Base-by-base conservation (phyloP, 2,797 vertebrate species). In the Loris lydekkerianus region DNA sequence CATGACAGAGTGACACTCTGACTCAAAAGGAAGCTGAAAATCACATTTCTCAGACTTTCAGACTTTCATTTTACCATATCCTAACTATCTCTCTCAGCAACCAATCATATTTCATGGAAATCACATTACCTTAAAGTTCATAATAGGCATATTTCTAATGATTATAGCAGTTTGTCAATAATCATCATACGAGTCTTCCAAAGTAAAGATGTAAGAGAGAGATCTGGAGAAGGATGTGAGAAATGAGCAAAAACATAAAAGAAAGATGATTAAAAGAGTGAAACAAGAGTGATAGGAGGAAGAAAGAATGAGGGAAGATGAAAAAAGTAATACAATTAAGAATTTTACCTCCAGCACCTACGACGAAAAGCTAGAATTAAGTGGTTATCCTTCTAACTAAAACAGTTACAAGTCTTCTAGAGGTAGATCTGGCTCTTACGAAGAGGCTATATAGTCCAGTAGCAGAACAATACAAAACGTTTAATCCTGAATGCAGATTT, bases 161-260 rank as follows among this genome's bases (percentile, higher is more conserved):
- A 75, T 77, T 84, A 58, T 37, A 82, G 65, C 14, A 4, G 2
- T 40, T 49, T 81, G 8, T 53, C 56, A 89, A 31, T 78, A 78
- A 61, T 70, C 53, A 86, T 61, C 93, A 63, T 58, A 65, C 85
- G 10, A 67, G 31, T 15, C 13, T 95, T 91, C 60, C n/a, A 67
- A 84, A 93, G 34, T 46, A 94, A 93, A 78, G 9, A 31, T 63
- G 23, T 11, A 84, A 69, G 10, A 58, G 23, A 77, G 25, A 53
- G 67, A 46, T 27, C 29, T 75, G 34, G 31, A 53, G 20, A 3
- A 61, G n/a, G 13, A 13, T 3, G 0, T 73, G 75, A 91, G 3
- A 95, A 90, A 92, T 82, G 14, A 83, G 5, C 5, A 92, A 65
- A 40, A 89, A 67, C 11, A 53, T n/a, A 46, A 82, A 61, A 49